Percentiles rank a stretch among this genome's conserved stretches.
These are phyloP conservation scores for Drosophila lacertosa DNA, from an alignment of 1,140 invertebrate species.

Conservation along the genomic window DNA sequence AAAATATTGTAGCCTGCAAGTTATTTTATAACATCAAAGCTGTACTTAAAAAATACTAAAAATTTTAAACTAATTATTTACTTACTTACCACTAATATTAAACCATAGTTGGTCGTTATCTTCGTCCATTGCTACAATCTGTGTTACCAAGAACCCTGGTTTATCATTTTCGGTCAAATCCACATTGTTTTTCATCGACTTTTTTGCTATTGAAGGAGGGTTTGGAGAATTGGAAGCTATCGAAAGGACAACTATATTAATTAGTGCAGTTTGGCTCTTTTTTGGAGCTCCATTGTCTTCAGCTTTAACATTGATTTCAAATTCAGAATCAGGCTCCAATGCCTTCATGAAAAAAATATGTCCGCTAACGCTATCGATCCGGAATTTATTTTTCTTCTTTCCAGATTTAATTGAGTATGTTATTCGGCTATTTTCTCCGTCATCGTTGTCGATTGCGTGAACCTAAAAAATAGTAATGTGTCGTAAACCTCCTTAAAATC, in stretches of 20 bases:
- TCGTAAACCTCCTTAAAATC: background rate
- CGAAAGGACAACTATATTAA: constrained; percentile 88
- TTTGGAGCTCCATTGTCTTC: constrained; percentile 90
- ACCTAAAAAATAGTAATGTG: constrained; percentile 86
- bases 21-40: no score
- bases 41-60: constrained; percentile 39
- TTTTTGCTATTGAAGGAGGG: constrained; percentile 86
- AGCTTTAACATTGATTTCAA: constrained; percentile 91
- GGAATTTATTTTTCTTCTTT: constrained; percentile 90
- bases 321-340: constrained; percentile 90
- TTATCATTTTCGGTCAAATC: constrained; percentile 93
- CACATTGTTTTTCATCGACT: constrained; percentile 87
- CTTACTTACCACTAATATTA: constrained; percentile 92
- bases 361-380: constrained; percentile 91
- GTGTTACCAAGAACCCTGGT: constrained; percentile 91
- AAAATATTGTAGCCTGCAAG: no score
- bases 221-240: constrained; percentile 86
- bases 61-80: background rate
- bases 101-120: constrained; percentile 95
- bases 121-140: constrained; percentile 92
- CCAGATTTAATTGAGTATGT: constrained; percentile 92
- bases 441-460: constrained; percentile 92
- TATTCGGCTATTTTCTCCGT: constrained; percentile 91
- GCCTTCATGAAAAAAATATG: constrained; percentile 89
- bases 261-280: constrained; percentile 88